A percentile compares a stretch with the other conserved stretches of the same genome.
Conservation (phyloP, 1,140 invertebrate genomes). For the Bombyx mori region ASM3026992v2 NC_085114.1:15045501-15046000, state of each 20-base stretch:
- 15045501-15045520: no score
- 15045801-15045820: constrained; percentile 1
- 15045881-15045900: background rate
- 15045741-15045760: constrained; percentile 25
- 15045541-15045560: no score
- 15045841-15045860: constrained; percentile 2
- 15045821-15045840: background rate
- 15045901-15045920: background rate
- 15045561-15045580: no score
- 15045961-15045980: no score
- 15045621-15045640: no score
- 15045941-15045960: no score
- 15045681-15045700: constrained; percentile 50
- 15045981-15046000: no score
- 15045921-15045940: background rate
- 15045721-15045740: constrained; percentile 57
- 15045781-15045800: constrained; percentile 12
- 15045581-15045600: no score
- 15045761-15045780: constrained; percentile 39
- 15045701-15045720: constrained; percentile 57
- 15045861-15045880: background rate
- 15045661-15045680: no score
- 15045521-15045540: no score
- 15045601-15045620: no score
- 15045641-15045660: no score